Conservation (phyloP, 2,888 invertebrate genomes). For the Ophion ventricosus region DNA sequence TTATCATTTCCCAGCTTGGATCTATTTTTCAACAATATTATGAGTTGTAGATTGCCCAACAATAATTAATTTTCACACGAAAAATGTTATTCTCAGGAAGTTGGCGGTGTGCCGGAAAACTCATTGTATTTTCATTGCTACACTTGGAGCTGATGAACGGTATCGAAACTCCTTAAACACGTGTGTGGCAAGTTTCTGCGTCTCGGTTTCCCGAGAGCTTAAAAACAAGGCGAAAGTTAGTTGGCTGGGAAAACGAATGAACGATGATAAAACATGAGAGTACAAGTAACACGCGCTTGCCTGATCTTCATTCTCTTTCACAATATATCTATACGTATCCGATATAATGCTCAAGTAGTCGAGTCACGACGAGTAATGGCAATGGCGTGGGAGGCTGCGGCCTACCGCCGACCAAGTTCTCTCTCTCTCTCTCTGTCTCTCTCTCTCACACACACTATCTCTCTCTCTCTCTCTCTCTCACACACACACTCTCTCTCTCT, state of each 20-base stretch:
- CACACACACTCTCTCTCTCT: conserved; percentile 46
- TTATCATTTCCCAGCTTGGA: too few relatives aligned
- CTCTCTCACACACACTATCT: too few relatives aligned
- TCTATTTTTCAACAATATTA: too few relatives aligned
- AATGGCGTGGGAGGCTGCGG: conserved; percentile 41
- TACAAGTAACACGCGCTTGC: not conserved
- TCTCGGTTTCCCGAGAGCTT: not conserved
- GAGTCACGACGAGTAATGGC: conserved; percentile 65
- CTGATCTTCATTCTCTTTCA: not conserved
- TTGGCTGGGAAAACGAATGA: conserved; percentile 1
- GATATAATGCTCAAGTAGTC: conserved; percentile 53
- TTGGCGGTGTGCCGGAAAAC: too few relatives aligned
- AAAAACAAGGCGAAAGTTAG: conserved; percentile 13
- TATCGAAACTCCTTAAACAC: not conserved
- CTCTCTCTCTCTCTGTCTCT: too few relatives aligned
- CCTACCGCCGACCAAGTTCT: conserved; percentile 43
- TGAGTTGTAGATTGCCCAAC: too few relatives aligned
- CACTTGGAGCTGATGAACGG: too few relatives aligned
- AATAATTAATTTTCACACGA: too few relatives aligned
- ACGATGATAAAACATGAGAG: conserved; percentile 15
- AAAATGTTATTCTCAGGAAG: too few relatives aligned
- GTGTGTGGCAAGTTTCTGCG: not conserved
- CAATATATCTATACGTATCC: not conserved
- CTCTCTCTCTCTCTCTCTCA: too few relatives aligned
- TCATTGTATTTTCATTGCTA: too few relatives aligned